Percentiles rank a stretch among this genome's conserved stretches.
Evolutionary conservation across 2,113 vertebrate genomes (phyloP).

Genomic region (Pelmatolapia mariae): DNA sequence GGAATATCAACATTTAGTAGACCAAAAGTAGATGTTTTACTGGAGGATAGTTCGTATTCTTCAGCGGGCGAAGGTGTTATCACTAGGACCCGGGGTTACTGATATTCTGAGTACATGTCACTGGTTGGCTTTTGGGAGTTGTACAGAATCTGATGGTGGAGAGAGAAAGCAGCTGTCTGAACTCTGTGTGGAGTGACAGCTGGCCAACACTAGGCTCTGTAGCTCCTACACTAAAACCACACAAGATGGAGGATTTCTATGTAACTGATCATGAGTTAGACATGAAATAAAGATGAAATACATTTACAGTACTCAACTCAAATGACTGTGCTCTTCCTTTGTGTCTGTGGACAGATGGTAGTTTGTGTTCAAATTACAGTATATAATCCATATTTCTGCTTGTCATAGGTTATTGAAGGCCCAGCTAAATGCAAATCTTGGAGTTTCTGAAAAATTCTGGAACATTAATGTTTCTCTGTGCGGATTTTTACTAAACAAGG

Average conservation of each 20-base stretch:
- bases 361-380: background rate
- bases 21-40: background rate
- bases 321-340: conserved; percentile 18
- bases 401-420: background rate
- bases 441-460: background rate
- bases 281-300: conserved; percentile 64
- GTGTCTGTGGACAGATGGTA: background rate
- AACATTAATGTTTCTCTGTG: background rate
- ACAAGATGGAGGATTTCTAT: conserved; percentile 62
- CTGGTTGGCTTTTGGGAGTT: conserved; percentile 9
- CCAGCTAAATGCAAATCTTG: background rate
- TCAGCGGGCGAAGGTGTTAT: background rate
- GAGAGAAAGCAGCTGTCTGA: conserved; percentile 39
- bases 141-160: conserved; percentile 35
- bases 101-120: conserved; percentile 37
- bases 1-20: conserved; percentile 1
- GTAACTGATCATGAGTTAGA: conserved; percentile 64
- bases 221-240: conserved; percentile 51
- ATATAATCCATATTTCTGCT: background rate
- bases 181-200: conserved; percentile 21
- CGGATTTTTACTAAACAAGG: background rate
- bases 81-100: background rate
- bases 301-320: conserved; percentile 61
- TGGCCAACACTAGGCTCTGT: conserved; percentile 33
- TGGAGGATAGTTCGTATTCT: background rate